Evolutionary conservation across 2,113 vertebrate species (phyloP).

Genomic region (Onychorhynchus coronatus): DNA sequence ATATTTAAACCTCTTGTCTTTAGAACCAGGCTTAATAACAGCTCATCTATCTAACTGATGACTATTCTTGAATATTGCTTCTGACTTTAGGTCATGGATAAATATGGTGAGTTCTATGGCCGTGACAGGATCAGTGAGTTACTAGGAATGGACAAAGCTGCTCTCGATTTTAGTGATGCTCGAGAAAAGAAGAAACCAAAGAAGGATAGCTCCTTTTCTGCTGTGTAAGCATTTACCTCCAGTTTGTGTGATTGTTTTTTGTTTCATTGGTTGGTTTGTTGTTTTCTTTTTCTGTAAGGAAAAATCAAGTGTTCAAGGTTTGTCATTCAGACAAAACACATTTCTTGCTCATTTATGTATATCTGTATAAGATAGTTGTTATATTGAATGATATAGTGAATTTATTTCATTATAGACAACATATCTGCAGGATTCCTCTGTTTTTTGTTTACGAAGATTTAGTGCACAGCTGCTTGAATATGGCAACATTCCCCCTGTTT

Average conservation of each 20-base stretch:
- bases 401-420: background rate
- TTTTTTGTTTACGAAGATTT: background rate
- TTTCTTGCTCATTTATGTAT: background rate
- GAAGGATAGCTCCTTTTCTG: slow-evolving; percentile 90
- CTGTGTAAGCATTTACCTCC: slow-evolving; percentile 83
- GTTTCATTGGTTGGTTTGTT: background rate
- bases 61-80: background rate
- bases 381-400: background rate
- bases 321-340: background rate
- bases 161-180: slow-evolving; percentile 92
- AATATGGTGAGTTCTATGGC: slow-evolving; percentile 96
- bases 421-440: background rate
- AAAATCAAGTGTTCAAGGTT: background rate
- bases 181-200: slow-evolving; percentile 93
- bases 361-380: background rate
- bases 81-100: slow-evolving; percentile 90
- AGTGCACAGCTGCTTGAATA: background rate
- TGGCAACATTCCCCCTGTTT: background rate
- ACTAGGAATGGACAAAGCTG: slow-evolving; percentile 94
- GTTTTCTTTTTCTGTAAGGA: background rate
- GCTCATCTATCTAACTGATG: background rate
- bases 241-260: background rate
- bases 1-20: background rate
- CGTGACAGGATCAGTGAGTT: slow-evolving; percentile 94
- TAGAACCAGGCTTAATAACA: background rate